Conservation (phyloP, 2,888 invertebrate species). For the Campoplex nolae region DNA sequence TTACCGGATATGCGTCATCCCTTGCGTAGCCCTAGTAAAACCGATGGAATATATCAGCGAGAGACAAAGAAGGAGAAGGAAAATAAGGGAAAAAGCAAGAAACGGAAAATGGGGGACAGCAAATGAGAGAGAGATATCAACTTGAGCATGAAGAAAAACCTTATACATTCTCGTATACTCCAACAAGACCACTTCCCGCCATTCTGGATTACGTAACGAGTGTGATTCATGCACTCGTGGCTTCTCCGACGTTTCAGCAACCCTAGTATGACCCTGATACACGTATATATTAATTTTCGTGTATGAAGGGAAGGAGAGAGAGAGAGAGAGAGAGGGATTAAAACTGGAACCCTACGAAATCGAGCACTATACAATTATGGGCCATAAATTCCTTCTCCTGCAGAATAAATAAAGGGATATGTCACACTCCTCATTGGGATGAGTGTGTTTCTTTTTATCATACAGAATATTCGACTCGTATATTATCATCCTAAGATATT, state of each 20-base stretch:
- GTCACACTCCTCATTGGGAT: constrained; percentile 29
- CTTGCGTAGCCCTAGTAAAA: constrained; percentile 52
- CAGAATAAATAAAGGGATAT: constrained; percentile 36
- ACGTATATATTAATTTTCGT: constrained; percentile 45
- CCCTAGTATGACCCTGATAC: constrained; percentile 40
- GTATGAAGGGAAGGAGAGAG: neutral
- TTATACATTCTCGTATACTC: constrained; percentile 14
- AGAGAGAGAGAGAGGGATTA: neutral
- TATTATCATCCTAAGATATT: neutral
- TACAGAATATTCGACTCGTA: neutral
- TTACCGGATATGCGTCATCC: constrained; percentile 67
- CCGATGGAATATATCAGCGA: neutral
- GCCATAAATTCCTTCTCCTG: constrained; percentile 37
- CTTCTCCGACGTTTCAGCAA: constrained; percentile 30
- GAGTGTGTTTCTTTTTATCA: constrained; percentile 1
- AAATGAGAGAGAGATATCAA: constrained; percentile 17
- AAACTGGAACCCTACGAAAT: constrained; percentile 27
- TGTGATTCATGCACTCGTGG: constrained; percentile 54
- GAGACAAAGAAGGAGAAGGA: neutral
- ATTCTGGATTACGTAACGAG: constrained; percentile 38
- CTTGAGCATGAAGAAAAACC: constrained; percentile 33
- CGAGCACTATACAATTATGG: constrained; percentile 43
- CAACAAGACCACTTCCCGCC: constrained; percentile 31
- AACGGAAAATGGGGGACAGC: neutral
- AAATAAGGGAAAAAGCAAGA: neutral